phyloP scores from a whole-genome alignment of 2,888 invertebrate genomes.

The Mesochorus sp. region DNA sequence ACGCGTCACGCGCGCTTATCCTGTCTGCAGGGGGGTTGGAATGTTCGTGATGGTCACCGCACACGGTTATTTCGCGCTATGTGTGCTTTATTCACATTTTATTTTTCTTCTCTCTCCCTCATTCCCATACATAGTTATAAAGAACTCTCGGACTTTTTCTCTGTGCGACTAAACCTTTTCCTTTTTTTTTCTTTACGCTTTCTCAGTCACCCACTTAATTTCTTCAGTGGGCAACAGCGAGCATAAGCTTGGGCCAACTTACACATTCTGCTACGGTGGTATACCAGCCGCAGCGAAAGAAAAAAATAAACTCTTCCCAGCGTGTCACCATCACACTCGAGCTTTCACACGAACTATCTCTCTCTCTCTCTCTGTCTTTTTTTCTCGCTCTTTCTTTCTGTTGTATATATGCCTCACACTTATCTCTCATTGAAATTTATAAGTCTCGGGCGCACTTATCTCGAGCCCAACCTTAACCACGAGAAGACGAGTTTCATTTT shows the following conservation, averaged over 20 bases:
- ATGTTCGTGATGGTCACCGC: constrained; percentile 37
- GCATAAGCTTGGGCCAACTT: constrained; percentile 35
- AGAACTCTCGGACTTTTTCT: constrained; percentile 19
- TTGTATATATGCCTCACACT: constrained; percentile 1
- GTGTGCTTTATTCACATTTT: neutral
- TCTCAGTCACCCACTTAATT: constrained; percentile 44
- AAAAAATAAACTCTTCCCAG: constrained; percentile 7
- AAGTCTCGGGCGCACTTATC: constrained; percentile 68
- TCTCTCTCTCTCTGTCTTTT: too few relatives aligned
- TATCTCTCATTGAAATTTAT: constrained; percentile 70
- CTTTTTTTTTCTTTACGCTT: constrained; percentile 31
- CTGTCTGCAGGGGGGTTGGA: constrained; percentile 1
- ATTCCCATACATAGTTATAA: neutral
- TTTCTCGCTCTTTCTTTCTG: neutral
- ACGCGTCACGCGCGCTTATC: constrained; percentile 6
- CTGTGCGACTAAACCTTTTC: constrained; percentile 16
- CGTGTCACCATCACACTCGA: constrained; percentile 2
- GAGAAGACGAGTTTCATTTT: constrained; percentile 60
- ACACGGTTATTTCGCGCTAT: neutral
- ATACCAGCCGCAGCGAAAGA: constrained; percentile 49
- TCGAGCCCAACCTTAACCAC: constrained; percentile 63
- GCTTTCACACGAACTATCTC: constrained; percentile 1
- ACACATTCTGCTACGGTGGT: constrained; percentile 49
- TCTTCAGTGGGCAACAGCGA: constrained; percentile 25
- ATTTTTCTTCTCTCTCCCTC: neutral